Base-by-base conservation (phyloP, 2,888 invertebrate species). In the Galerucella pusilla region DNA sequence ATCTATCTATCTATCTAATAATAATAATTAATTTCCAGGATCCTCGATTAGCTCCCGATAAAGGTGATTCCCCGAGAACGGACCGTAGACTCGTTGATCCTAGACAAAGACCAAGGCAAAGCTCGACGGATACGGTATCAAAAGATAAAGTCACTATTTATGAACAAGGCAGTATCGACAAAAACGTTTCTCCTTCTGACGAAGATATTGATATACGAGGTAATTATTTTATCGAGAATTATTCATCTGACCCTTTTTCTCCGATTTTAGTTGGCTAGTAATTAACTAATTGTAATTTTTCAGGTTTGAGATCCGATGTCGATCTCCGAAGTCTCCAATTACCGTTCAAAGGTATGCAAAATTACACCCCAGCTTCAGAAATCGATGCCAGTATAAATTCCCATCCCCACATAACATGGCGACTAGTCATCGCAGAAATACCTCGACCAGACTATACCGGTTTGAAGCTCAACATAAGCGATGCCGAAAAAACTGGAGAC, bases 281-380 rank as follows among this genome's bases (percentile, higher is more conserved):
- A 52, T 52, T 7, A n/a, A n/a, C n/a, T 49, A 14, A 4, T 49
- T 12, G 3, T 52, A n/a, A 52, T 52, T 52, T 89, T 81, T 89
- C 91, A 20, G 78, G 74, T 20, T 75, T 79, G 66, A 80, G 89
- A 16, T 88, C 89, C 12, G 96, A 96, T 83, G 91, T 94, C 52
- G 96, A 96, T 87, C 90, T 96, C 78, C 90, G 96, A 35, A 88
- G 89, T 75, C 87, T 94, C 80, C 90, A 91, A 42, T 86, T 94
- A 74, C 94, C 95, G 0, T 95, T 96, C 84, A 94, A 95, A 85
- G 92, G 93, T 66, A 89, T 89, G 82, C 92, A 94, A n/a, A 92
- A 94, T 81, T 95, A 95, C 85, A 91, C 93, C 14, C 95, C 96
- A 0, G 96, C 96, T 42, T 94, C 93, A 0, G 96, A 96, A 89